Conservation (phyloP, 2,113 vertebrate species). For the Puntigrus tetrazona region DNA sequence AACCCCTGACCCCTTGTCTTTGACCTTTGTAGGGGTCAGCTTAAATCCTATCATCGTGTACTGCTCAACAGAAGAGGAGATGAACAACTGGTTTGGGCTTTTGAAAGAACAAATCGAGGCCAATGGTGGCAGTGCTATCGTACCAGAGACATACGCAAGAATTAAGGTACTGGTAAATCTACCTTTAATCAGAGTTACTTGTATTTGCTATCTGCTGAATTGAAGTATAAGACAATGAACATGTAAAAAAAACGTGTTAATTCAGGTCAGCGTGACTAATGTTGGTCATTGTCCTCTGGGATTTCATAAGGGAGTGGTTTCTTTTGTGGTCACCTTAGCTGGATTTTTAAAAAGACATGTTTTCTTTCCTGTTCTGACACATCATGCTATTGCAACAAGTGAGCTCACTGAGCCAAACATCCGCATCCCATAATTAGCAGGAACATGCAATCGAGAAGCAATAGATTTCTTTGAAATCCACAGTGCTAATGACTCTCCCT, state of each 20-base stretch:
- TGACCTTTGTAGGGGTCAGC: conserved; percentile 79
- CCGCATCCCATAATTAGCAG: conserved; percentile 18
- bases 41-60: conserved; percentile 88
- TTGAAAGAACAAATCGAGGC: conserved; percentile 88
- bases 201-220: background rate
- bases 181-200: background rate
- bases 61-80: conserved; percentile 82
- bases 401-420: conserved; percentile 36
- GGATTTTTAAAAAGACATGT: conserved; percentile 37
- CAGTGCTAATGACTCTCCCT: background rate
- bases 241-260: conserved; percentile 19
- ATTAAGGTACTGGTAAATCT: conserved; percentile 67
- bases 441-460: conserved; percentile 6
- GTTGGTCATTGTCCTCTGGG: conserved; percentile 41
- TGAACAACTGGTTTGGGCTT: conserved; percentile 87
- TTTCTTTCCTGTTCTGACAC: conserved; percentile 43
- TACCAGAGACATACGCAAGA: conserved; percentile 65
- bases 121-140: conserved; percentile 71
- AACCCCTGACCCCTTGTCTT: conserved; percentile 46
- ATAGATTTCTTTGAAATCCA: conserved; percentile 2
- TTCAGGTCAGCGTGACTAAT: conserved; percentile 43
- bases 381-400: conserved; percentile 21
- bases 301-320: conserved; percentile 42
- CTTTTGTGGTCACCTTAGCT: conserved; percentile 44
- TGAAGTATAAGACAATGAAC: background rate